These are phyloP conservation scores for Coenonympha glycerion DNA, from an alignment of 2,888 invertebrate genomes.

Conservation along the genomic window DNA sequence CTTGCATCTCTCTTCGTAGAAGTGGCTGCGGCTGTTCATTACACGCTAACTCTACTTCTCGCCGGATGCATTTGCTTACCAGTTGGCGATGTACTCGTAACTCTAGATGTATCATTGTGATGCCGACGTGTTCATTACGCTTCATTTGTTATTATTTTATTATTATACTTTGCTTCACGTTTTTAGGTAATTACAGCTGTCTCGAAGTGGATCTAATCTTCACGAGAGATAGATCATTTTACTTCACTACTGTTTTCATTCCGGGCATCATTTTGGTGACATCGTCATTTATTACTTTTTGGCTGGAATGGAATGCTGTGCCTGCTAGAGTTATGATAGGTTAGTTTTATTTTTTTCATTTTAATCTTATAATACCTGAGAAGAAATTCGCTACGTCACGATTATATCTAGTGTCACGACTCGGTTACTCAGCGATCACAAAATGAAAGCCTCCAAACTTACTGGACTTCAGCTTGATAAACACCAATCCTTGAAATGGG, in stretches of 20 bases:
- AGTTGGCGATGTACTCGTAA: slow-evolving; percentile 42
- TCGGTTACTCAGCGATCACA: too few species aligned
- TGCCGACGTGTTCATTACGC: slow-evolving; percentile 29
- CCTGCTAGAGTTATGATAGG: slow-evolving; percentile 97
- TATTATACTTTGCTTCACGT: slow-evolving; percentile 66
- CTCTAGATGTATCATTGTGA: slow-evolving; percentile 24
- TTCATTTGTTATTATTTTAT: slow-evolving; percentile 38
- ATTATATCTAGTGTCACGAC: too few species aligned
- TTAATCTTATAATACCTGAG: not conserved
- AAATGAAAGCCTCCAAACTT: too few species aligned
- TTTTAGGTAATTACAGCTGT: slow-evolving; percentile 96
- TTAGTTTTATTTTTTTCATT: slow-evolving; percentile 66
- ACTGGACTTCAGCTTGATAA: too few species aligned
- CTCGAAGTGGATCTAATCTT: slow-evolving; percentile 94
- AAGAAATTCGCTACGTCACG: not conserved
- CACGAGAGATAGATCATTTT: slow-evolving; percentile 96
- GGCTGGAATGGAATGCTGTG: slow-evolving; percentile 98
- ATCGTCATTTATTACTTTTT: slow-evolving; percentile 97
- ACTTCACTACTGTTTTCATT: slow-evolving; percentile 97
- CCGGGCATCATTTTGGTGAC: slow-evolving; percentile 97
- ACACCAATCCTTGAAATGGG: too few species aligned
- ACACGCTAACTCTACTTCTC: slow-evolving; percentile 58
- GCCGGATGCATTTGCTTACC: slow-evolving; percentile 54
- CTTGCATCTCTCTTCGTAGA: slow-evolving; percentile 55
- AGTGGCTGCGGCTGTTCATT: slow-evolving; percentile 64